These are phyloP conservation scores for Cordilura impudica DNA, from an alignment of 2,888 invertebrate species.

Conservation along the genomic window DNA sequence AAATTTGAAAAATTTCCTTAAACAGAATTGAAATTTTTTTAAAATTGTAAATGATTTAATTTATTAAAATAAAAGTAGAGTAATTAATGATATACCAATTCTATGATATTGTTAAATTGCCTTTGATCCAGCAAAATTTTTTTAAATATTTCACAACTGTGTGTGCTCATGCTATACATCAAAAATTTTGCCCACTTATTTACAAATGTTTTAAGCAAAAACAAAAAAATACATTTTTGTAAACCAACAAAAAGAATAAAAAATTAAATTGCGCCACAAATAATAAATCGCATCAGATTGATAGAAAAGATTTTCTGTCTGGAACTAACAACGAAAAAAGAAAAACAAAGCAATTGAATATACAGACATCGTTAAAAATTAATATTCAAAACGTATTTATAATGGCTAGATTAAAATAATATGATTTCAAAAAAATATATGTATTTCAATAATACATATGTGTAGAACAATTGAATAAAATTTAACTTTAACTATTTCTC, in stretches of 20 bases:
- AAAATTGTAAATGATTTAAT: too few relatives aligned
- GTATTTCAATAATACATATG: constrained; percentile 12
- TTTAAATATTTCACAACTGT: not conserved
- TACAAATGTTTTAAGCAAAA: constrained; percentile 13
- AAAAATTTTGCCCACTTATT: not conserved
- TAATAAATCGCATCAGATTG: constrained; percentile 1
- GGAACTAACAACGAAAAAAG: constrained; percentile 11
- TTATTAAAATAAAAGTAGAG: too few relatives aligned
- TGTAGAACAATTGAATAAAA: too few relatives aligned
- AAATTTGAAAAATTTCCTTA: too few relatives aligned
- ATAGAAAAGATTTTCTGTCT: constrained; percentile 22
- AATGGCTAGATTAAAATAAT: too few relatives aligned
- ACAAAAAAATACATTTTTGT: not conserved
- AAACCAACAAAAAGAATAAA: constrained; percentile 1
- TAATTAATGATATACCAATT: too few relatives aligned
- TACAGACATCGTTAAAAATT: not conserved
- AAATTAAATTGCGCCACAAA: constrained; percentile 18
- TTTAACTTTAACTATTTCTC: too few relatives aligned
- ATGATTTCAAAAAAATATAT: not conserved
- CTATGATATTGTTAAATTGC: too few relatives aligned
- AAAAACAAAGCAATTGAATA: constrained; percentile 17
- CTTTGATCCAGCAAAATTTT: too few relatives aligned
- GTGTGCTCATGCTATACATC: not conserved
- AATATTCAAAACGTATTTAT: too few relatives aligned
- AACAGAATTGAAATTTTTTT: too few relatives aligned